Conservation (phyloP, 2,113 vertebrate genomes). For the Pseudorectes ferrugineus region DNA sequence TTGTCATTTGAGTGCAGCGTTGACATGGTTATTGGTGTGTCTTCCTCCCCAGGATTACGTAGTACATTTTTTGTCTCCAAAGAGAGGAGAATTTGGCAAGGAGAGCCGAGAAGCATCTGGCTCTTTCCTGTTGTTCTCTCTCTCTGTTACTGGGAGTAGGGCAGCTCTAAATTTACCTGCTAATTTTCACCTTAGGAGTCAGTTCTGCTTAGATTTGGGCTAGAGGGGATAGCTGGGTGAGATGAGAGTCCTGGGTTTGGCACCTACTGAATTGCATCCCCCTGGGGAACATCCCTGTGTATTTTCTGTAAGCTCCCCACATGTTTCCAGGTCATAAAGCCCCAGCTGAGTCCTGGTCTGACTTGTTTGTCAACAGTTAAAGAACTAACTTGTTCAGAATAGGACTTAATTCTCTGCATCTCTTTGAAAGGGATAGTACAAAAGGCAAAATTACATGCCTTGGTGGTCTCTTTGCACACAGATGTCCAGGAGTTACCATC, state of each 20-base stretch:
- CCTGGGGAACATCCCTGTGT: not conserved
- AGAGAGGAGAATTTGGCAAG: not conserved
- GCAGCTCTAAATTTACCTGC: conserved; percentile 18
- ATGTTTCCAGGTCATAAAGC: not conserved
- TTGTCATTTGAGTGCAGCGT: not conserved
- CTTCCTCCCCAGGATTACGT: conserved; percentile 3
- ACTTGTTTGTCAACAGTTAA: not conserved
- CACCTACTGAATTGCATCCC: not conserved
- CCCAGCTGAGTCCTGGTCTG: not conserved
- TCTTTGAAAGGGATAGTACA: not conserved
- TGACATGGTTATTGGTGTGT: conserved; percentile 33
- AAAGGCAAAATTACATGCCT: not conserved
- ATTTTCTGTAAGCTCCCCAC: not conserved
- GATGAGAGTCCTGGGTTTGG: not conserved
- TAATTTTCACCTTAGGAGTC: not conserved
- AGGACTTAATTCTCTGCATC: not conserved
- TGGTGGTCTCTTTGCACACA: not conserved
- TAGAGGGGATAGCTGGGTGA: not conserved
- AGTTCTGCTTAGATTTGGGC: not conserved
- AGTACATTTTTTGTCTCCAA: not conserved
- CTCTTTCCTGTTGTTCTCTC: conserved; percentile 35
- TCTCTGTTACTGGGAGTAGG: not conserved
- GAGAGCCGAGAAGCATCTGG: not conserved
- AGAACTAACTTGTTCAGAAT: not conserved
- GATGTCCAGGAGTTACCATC: not conserved